Percentiles rank a stretch among this genome's conserved stretches.
Evolutionary conservation across 2,888 invertebrate genomes (phyloP).

Genomic region (Mesorhabditis sp.): DNA sequence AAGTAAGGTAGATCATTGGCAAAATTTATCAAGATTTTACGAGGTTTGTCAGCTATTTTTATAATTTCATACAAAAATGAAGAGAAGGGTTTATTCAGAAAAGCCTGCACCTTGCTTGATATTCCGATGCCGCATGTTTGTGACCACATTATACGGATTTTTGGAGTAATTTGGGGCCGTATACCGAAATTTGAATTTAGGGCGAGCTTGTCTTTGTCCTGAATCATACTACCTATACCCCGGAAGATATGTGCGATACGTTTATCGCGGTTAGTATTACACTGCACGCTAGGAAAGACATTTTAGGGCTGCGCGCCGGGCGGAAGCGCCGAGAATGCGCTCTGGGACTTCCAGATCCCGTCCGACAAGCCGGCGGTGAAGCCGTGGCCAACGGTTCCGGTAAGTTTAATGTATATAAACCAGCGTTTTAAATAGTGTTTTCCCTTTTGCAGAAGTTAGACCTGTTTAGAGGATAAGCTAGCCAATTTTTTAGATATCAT

Average conservation of each 20-base stretch:
- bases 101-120: too few relatives aligned
- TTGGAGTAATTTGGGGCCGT: not conserved
- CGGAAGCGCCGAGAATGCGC: conserved; percentile 31
- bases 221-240: conserved; percentile 33
- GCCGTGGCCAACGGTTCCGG: conserved; percentile 41
- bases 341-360: conserved; percentile 44
- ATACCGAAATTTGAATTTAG: conserved; percentile 12
- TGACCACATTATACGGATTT: conserved; percentile 38
- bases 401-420: conserved; percentile 6
- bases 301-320: conserved; percentile 29
- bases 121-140: conserved; percentile 27
- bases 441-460: too few relatives aligned
- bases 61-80: too few relatives aligned
- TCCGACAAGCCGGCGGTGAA: conserved; percentile 39
- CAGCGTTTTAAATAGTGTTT: too few relatives aligned
- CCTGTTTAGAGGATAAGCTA: too few relatives aligned
- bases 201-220: conserved; percentile 42
- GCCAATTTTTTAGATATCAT: not conserved
- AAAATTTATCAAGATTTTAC: too few relatives aligned
- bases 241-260: conserved; percentile 42
- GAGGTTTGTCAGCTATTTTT: too few relatives aligned
- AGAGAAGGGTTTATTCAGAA: too few relatives aligned
- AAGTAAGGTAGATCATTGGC: too few relatives aligned
- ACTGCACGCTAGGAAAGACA: too few relatives aligned
- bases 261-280: conserved; percentile 16